These are phyloP conservation scores for Numida meleagris DNA, from an alignment of 2,113 vertebrate species.

Conservation along the genomic window DNA sequence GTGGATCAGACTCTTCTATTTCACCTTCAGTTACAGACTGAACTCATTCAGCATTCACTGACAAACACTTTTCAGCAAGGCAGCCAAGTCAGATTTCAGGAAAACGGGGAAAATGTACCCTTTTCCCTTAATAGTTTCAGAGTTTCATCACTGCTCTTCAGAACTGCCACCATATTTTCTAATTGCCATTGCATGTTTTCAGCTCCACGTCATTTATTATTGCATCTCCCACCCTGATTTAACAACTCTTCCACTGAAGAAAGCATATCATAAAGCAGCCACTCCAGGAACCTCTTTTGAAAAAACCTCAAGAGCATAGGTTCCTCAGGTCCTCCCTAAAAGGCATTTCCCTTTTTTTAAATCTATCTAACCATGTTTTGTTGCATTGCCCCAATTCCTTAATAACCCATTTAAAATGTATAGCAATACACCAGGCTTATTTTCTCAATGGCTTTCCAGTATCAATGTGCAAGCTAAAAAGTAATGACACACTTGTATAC, in stretches of 20 bases:
- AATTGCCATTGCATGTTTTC: background rate
- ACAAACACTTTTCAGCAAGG: background rate
- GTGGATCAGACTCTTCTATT: background rate
- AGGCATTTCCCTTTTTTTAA: background rate
- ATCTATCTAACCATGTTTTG: accelerated
- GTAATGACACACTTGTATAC: background rate
- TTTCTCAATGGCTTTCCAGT: background rate
- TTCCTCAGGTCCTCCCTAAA: background rate
- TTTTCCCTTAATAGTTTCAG: background rate
- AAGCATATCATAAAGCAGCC: background rate
- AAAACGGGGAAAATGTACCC: background rate
- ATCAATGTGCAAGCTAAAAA: background rate
- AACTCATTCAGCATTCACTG: background rate
- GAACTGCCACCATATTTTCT: background rate
- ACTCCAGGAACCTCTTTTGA: background rate
- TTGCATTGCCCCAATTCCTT: background rate
- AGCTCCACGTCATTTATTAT: background rate
- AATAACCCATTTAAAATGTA: accelerated
- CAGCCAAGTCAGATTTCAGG: background rate
- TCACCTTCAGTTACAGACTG: background rate
- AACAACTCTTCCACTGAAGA: background rate
- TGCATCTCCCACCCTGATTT: background rate
- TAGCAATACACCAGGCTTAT: background rate
- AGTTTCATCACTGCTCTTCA: background rate
- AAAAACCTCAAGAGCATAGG: background rate